Base-by-base conservation (phyloP, 2,113 vertebrate genomes). In the Chloropsis cyanopogon region DNA sequence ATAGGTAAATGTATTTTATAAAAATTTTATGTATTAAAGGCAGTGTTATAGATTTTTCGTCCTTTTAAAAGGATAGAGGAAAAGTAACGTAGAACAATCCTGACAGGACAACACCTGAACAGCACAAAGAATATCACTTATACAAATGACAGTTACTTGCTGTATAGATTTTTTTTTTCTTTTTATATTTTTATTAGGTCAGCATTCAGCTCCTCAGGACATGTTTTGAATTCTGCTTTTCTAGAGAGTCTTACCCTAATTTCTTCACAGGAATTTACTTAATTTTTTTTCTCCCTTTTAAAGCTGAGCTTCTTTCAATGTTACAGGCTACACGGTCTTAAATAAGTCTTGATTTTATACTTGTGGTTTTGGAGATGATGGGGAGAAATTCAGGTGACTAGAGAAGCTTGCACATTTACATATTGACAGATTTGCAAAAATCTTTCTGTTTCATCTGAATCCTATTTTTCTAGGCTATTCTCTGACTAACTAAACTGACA, bases 361-460 rank as follows among this genome's bases (percentile, higher is more conserved):
- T 42, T 60, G 6, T 39, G 44, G 0, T 7, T 78, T 75, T 33
- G 15, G 29, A 49, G 10, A 17, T 39, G 22, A 20, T 4, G 1
- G 33, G 14, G 8, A n/a, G 35, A 84, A 69, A 42, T 54, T 37
- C 14, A 56, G 14, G n/a, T 54, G 33, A 39, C 50, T 70, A 31
- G 17, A 41, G 33, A 85, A 82, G 11, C 10, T 35, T 35, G 59
- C 26, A 46, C 17, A 6, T 22, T 80, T 76, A 63, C 20, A 39
- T 42, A 33, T 5, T 37, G 14, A 28, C 37, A 72, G 54, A 77
- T 63, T 71, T 64, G 9, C 10, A 4, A 93, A 79, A 83, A 50
- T 54, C 10, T 64, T 77, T 53, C 23, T 20, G 7, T 88, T 86
- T 91, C 41, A 66, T 70, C 41, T 44, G 31, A 89, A 42, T 46